Percentiles rank a stretch among this genome's conserved stretches.
phyloP scores from a whole-genome alignment of 2,888 invertebrate genomes.

The Epiblema foenella region DNA sequence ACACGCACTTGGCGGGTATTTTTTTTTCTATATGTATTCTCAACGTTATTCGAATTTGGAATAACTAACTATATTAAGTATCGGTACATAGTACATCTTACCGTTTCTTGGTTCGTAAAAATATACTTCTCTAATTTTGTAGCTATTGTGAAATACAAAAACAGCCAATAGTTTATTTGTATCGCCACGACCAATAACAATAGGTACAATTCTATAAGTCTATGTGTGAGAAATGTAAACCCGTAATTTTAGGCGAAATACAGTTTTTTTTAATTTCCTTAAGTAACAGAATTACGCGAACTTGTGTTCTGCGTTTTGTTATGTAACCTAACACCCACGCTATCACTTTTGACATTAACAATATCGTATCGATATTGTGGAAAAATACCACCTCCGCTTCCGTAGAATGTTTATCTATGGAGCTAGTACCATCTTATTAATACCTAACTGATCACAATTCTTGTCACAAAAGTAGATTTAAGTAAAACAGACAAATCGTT shows the following conservation, averaged over 20 bases:
- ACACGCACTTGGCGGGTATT: too few relatives aligned
- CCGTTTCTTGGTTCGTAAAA: background rate
- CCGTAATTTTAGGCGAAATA: conserved; percentile 4
- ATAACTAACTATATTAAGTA: too few relatives aligned
- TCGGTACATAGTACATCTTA: too few relatives aligned
- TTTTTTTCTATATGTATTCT: too few relatives aligned
- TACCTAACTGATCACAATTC: background rate
- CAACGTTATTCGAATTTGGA: too few relatives aligned
- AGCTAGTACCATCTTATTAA: background rate
- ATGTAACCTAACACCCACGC: background rate
- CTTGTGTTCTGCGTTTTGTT: conserved; percentile 13
- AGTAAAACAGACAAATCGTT: background rate
- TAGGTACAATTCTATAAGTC: background rate
- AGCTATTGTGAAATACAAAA: background rate
- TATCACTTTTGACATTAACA: conserved; percentile 16
- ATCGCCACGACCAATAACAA: background rate
- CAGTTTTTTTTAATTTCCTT: conserved; percentile 39
- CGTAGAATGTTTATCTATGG: background rate
- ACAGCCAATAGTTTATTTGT: background rate
- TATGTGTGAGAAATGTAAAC: background rate
- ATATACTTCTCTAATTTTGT: too few relatives aligned
- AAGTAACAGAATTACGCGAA: conserved; percentile 32
- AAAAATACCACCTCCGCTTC: background rate
- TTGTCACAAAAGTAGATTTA: background rate
- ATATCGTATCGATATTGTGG: background rate